Base-by-base conservation (phyloP, 2,797 vertebrate species). In the Bradypus variegatus region DNA sequence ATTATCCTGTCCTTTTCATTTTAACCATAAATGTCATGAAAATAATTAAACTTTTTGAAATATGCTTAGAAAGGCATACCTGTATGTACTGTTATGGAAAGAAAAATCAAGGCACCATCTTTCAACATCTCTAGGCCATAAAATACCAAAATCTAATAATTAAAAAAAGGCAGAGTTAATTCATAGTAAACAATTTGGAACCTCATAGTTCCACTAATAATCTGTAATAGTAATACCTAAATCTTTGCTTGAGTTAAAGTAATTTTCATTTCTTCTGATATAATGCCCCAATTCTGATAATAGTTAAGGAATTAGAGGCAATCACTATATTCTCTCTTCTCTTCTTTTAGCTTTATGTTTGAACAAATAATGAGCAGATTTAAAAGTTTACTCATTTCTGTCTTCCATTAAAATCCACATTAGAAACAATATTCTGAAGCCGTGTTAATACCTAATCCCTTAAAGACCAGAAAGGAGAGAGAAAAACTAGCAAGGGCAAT, bases 381-480 rank as follows among this genome's bases (percentile, higher is more conserved):
- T 93, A 48, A 91, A 92, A 78, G 1, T 13, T 70, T 81, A 33
- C 48, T 87, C 14, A 53, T 72, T 81, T 38, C 5, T 38, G 36
- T 85, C 53, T 78, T 16, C 21, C 33, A 23, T 93, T 70, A 87
- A 89, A 91, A 79, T 72, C 31, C 14, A 72, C 10, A 14, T 80
- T 89, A 48, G 36, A 65, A 86, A 91, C 64, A 81, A 12, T 67
- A 50, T 88, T 94, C 15, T 87, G 21, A 48, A 82, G 2, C 7
- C 31, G 33, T 87, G 25, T 79, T 94, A 73, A 75, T n/a, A 62
- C 9, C 16, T 55, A 88, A 91, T n/a, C 6, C 13, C 14, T 88
- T 78, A 92, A 91, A 85, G 45, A 85, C n/a, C 80, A 88, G 48
- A 94, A 78, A 86, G 89, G 16, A 84, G 33, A 75, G 19, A 69